Conservation (phyloP, 2,888 invertebrate genomes). For the Hartigia nigra region DNA sequence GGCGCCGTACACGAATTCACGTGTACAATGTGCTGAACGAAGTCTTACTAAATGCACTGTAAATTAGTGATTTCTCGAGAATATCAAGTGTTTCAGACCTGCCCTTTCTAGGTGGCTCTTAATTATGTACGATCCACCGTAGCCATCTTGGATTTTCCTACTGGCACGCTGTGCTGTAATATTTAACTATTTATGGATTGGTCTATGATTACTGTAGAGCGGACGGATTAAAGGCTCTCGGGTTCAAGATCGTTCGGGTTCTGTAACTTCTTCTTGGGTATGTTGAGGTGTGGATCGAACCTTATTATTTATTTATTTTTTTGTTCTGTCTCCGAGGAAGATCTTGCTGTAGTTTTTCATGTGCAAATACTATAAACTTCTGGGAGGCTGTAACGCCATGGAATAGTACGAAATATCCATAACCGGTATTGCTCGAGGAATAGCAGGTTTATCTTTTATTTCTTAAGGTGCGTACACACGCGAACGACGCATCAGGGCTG, state of each 20-base stretch:
- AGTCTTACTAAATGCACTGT: constrained; percentile 15
- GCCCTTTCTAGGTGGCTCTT: not conserved
- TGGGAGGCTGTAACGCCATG: not conserved
- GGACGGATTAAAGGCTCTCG: not conserved
- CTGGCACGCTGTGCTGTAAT: not conserved
- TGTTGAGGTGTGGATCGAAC: not conserved
- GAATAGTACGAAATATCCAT: not conserved
- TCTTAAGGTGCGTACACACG: not conserved
- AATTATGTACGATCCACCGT: not conserved
- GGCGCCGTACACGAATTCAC: not conserved
- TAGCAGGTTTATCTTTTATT: not conserved
- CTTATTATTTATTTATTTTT: not conserved
- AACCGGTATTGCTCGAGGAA: not conserved
- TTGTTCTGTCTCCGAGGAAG: not conserved
- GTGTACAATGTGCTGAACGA: not conserved
- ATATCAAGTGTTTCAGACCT: not conserved
- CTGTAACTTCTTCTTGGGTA: not conserved
- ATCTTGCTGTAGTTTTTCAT: not conserved
- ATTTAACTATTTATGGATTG: not conserved
- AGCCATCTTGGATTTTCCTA: not conserved
- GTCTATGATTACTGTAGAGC: not conserved
- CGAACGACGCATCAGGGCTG: not conserved
- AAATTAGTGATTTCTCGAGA: constrained; percentile 11
- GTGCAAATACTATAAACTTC: not conserved
- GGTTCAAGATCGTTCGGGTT: not conserved